Evolutionary conservation across 2,797 vertebrate genomes (phyloP).

Genomic region (Hirundo rustica): DNA sequence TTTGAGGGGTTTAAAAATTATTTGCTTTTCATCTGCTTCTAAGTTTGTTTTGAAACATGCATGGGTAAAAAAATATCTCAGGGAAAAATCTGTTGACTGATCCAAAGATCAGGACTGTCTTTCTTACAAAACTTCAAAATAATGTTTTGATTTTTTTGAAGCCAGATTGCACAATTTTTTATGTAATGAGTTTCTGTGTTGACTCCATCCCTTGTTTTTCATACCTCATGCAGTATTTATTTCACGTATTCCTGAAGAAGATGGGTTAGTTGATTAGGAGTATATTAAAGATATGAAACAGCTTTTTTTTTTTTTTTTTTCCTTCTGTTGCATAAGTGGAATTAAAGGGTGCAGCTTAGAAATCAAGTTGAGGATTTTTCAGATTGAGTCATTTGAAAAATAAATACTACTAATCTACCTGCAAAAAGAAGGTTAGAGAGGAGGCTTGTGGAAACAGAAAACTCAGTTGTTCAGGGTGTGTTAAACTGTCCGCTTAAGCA

Average conservation of each 20-base stretch:
- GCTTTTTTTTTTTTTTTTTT: background rate
- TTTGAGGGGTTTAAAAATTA: background rate
- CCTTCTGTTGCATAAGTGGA: background rate
- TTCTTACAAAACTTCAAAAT: background rate
- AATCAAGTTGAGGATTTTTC: background rate
- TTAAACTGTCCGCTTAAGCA: background rate
- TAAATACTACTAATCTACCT: background rate
- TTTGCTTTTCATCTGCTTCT: background rate
- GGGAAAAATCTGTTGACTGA: background rate
- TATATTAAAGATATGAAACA: background rate
- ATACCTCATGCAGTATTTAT: background rate
- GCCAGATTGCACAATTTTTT: background rate
- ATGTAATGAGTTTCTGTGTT: background rate
- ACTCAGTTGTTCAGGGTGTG: background rate
- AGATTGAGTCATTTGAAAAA: background rate
- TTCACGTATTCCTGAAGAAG: background rate
- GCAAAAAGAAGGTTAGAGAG: background rate
- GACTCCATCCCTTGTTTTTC: background rate
- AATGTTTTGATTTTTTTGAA: background rate
- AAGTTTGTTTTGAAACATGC: background rate
- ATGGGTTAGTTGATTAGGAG: background rate
- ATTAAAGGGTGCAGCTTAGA: background rate
- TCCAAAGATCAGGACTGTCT: background rate
- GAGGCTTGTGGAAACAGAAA: background rate
- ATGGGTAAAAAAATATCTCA: background rate